Base-by-base conservation (phyloP, 2,888 invertebrate genomes). In the Scaptomyza polygonia region DNA sequence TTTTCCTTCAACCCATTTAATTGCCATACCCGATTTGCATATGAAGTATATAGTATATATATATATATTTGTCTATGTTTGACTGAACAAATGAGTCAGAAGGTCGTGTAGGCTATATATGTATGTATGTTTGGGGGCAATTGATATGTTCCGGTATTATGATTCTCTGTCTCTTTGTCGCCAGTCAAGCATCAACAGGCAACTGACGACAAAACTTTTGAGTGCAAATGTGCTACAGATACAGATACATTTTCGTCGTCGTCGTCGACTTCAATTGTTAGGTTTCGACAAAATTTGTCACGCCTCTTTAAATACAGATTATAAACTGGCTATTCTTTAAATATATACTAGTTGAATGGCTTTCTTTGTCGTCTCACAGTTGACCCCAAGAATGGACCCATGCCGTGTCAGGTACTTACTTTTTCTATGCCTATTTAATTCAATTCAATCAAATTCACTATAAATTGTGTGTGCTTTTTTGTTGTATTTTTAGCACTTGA, bases 131-230 rank as follows among this genome's bases (percentile, higher is more conserved):
- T 29, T 30, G 14, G 45, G 75, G 67, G 77, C 80, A 80, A 80
- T 80, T 86, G 80, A 80, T 80, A 82, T 86, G 80, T 80, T 80
- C 80, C 80, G 80, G 80, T 80, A 79, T 82, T 83, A 73, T 79
- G 83, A 77, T 16, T 39, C 36, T 14, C 36, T 7, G 14, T 39
- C 7, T 36, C 14, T 14, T 7, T 56, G 36, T 55, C 64, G 54
- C 64, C 79, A 75, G 68, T 82, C 62, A 82, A 79, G 85, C 79
- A 79, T 67, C 86, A 85, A 79, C 56, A 43, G 67, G 21, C n/a
- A n/a, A n/a, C 67, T 73, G 72, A 77, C 72, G n/a, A n/a, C n/a
- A n/a, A 77, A 74, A 40, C 48, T n/a, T n/a, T n/a, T n/a, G n/a
- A n/a, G n/a, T n/a, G n/a, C n/a, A n/a, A n/a, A n/a, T n/a, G n/a